A percentile compares a stretch with the other conserved stretches of the same genome.
phyloP scores from a whole-genome alignment of 2,888 invertebrate species.

The Phortica magna region DNA sequence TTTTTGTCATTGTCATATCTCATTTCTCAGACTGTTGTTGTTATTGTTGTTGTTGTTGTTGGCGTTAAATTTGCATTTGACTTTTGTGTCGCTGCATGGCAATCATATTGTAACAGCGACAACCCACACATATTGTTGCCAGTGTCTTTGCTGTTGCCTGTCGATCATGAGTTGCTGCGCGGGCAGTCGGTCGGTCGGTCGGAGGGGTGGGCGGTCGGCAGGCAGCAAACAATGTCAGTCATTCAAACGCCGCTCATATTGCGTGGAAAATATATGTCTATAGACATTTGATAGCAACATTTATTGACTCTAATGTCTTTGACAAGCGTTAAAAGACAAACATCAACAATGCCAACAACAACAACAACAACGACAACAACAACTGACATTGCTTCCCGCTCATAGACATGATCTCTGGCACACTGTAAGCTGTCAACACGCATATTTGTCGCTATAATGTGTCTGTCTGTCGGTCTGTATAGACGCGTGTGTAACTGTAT shows the following conservation, averaged over 20 bases:
- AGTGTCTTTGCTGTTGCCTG: neutral
- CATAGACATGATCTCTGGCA: too few relatives aligned
- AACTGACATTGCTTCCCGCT: too few relatives aligned
- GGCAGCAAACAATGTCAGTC: neutral
- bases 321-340: constrained; percentile 30
- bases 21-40: neutral
- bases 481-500: too few relatives aligned
- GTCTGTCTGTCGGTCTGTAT: neutral
- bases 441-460: too few relatives aligned
- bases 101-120: neutral
- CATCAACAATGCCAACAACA: constrained; percentile 2
- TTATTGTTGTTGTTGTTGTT: constrained; percentile 11
- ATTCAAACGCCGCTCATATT: neutral
- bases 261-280: neutral
- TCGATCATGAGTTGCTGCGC: neutral
- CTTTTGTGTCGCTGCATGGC: neutral
- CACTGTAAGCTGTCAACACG: too few relatives aligned
- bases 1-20: neutral
- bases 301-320: constrained; percentile 26
- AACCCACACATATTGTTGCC: neutral
- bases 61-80: neutral
- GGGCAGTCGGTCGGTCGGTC: neutral
- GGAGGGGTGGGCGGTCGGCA: neutral
- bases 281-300: constrained; percentile 25
- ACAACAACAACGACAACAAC: neutral